phyloP scores from a whole-genome alignment of 1,140 invertebrate species.

The Pinna nobilis region DNA sequence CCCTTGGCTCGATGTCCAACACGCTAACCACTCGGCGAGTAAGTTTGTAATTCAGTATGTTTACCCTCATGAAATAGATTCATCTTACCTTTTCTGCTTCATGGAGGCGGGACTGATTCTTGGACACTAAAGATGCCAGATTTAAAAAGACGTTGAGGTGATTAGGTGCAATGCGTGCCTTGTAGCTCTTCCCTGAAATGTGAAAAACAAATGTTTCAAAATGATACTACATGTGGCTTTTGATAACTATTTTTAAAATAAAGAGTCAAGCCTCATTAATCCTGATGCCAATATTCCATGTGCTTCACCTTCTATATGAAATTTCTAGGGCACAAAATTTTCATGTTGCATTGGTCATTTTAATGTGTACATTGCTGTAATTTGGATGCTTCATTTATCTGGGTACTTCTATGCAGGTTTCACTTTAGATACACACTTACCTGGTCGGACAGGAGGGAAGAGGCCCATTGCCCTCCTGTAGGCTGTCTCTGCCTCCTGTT shows the following conservation, averaged over 20 bases:
- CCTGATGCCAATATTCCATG: no score
- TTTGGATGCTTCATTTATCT: no score
- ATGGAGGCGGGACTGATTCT: conserved; percentile 91
- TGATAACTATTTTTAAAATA: not conserved
- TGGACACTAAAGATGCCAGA: conserved; percentile 94
- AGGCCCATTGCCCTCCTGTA: conserved; percentile 91
- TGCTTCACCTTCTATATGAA: no score
- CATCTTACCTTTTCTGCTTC: conserved; percentile 90
- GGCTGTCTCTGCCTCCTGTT: conserved; percentile 93
- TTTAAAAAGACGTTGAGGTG: conserved; percentile 98
- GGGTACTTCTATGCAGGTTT: no score
- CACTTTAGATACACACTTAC: conserved; percentile 56
- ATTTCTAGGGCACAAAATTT: no score
- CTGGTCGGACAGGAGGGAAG: conserved; percentile 81
- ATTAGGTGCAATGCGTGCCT: conserved; percentile 95
- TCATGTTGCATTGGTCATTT: no score
- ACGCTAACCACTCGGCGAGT: no score
- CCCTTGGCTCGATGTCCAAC: no score
- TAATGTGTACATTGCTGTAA: no score
- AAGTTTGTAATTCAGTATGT: no score
- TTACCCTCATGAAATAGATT: no score
- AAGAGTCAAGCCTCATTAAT: no score
- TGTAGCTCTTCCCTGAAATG: conserved; percentile 94
- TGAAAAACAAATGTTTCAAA: conserved; percentile 63
- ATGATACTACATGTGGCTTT: not conserved